Evolutionary conservation across 2,113 vertebrate genomes (phyloP), one percentile per base, ranked within the genome.

Genomic region (Cichladusa arquata): DNA sequence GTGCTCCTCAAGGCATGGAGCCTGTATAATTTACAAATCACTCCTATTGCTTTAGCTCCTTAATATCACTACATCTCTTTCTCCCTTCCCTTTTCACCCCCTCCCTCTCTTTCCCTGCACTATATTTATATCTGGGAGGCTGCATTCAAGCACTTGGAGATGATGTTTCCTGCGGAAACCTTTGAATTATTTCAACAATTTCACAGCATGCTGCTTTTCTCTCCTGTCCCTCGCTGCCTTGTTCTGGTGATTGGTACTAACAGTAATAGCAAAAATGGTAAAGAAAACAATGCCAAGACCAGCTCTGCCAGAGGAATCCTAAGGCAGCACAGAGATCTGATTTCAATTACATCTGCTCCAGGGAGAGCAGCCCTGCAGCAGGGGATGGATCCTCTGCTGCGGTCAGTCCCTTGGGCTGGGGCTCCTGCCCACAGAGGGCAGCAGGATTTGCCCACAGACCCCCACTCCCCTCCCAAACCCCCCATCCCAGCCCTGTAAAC

Each of bases 121-220:
- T 70, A 16, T 90, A 89, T 95, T 95, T 94, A 85, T 91, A 92
- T 86, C 81, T 72, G 67, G 22, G 58, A 97, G 93, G 81, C 80
- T 90, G 67, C 6, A 6, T 71, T 91, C 71, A 60, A 95, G 81
- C 92, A 72, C 92, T 95, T 83, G 90, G 95, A 93, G 76, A 94
- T 90, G 92, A 93, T 90, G 92, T 92, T 96, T 96, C 92, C 86
- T 95, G 78, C 90, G 81, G 93, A 97, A 96, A 96, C 86, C 93
- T 95, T 93, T 95, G 94, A 96, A 90, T 95, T 92, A 96, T 95
- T 95, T 90, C 95, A 97, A 93, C 93, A 96, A 96, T 96, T 96
- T 95, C 93, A 93, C 92, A 91, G 94, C 85, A 36, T 81, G 91
- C 87, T 94, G 95, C 87, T 94, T 93, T 95, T 92, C 95, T 78